These are phyloP conservation scores for Mnemiopsis leidyi DNA, from an alignment of 37 sponge, comb jelly and placozoan species.

Conservation along the genomic window DNA sequence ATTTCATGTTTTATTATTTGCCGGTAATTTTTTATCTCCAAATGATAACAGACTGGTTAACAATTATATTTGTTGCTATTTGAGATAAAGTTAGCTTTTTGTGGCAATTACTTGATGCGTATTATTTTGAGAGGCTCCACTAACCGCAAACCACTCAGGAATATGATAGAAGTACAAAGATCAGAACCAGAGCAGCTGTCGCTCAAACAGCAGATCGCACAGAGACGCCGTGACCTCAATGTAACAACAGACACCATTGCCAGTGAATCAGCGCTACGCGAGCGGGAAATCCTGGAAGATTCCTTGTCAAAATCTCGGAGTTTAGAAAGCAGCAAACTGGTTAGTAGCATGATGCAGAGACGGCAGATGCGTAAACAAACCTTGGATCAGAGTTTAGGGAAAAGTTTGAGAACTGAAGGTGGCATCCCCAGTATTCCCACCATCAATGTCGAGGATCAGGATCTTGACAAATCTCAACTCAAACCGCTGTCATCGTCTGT, in stretches of 20 bases:
- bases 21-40: neutral
- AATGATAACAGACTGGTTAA: no score
- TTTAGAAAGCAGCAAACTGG: slow-evolving; percentile 12
- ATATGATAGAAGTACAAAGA: slow-evolving; percentile 3
- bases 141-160: no score
- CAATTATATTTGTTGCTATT: no score
- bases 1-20: neutral
- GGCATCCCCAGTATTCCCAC: slow-evolving; percentile 11
- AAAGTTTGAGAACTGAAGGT: neutral
- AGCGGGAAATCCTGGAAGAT: neutral
- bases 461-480: neutral
- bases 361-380: slow-evolving; percentile 29
- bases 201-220: slow-evolving; percentile 8
- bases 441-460: neutral
- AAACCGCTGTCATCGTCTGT: slow-evolving; percentile 17
- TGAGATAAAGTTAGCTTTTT: no score
- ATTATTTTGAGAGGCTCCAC: no score
- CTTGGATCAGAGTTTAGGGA: slow-evolving; percentile 37
- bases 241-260: neutral
- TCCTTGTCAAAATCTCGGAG: neutral
- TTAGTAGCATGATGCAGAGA: slow-evolving; percentile 36
- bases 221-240: slow-evolving; percentile 44
- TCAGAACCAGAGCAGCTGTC: slow-evolving; percentile 15
- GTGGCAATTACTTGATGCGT: no score
- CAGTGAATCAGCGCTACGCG: neutral